Percentiles rank a stretch among this genome's conserved stretches.
Evolutionary conservation across 2,888 invertebrate genomes (phyloP).

Genomic region (Blera fallax): DNA sequence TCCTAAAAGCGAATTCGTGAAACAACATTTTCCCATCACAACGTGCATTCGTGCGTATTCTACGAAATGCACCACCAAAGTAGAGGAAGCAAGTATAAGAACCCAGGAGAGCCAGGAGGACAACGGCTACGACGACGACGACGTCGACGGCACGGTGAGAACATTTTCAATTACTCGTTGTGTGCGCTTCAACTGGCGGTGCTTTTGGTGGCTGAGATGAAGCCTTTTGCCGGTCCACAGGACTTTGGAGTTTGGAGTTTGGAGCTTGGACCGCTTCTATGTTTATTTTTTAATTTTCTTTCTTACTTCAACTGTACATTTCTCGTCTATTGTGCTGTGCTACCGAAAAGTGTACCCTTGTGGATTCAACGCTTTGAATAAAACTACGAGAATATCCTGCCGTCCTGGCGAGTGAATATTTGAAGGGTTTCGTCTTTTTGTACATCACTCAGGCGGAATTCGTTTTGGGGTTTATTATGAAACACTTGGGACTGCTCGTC

Average conservation of each 20-base stretch:
- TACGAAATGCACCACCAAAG: slow-evolving; percentile 30
- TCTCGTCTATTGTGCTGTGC: neutral
- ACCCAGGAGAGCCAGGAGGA: neutral
- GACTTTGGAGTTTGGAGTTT: too few relatives aligned
- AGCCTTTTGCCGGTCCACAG: slow-evolving; percentile 8
- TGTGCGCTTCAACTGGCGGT: neutral
- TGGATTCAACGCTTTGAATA: slow-evolving; percentile 17
- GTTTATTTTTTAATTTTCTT: slow-evolving; percentile 29
- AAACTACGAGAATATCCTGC: slow-evolving; percentile 16
- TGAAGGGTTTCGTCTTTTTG: neutral
- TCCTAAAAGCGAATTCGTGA: neutral
- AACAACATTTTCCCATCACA: slow-evolving; percentile 16
- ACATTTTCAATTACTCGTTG: slow-evolving; percentile 47
- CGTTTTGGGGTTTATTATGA: slow-evolving; percentile 46
- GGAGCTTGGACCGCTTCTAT: slow-evolving; percentile 34
- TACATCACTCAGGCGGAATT: slow-evolving; percentile 16
- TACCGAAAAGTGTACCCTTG: neutral
- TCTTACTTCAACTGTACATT: neutral
- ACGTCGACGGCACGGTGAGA: slow-evolving; percentile 1
- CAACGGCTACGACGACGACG: neutral
- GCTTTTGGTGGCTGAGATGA: slow-evolving; percentile 18
- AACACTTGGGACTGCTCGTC: slow-evolving; percentile 29
- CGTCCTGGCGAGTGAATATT: neutral
- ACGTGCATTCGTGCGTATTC: slow-evolving; percentile 37
- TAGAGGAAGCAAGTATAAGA: neutral